phyloP scores from a whole-genome alignment of 1,140 invertebrate species.

The Brachionus manjavacas region DNA sequence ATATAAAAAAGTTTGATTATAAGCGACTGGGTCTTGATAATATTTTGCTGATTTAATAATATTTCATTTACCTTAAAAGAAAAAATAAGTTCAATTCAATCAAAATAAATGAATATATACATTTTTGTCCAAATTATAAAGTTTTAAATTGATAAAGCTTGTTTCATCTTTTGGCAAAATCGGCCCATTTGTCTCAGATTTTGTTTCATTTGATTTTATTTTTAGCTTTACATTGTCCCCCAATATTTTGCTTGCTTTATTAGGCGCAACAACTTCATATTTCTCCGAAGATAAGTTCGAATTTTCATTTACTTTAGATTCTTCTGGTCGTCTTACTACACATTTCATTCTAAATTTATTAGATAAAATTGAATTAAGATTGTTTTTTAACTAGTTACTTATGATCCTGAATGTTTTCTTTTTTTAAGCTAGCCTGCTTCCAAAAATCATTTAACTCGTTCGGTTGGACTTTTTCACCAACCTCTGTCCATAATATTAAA shows the following conservation, averaged over 20 bases:
- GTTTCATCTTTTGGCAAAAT: neutral
- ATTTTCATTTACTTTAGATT: neutral
- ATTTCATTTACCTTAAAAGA: constrained; percentile 22
- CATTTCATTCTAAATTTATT: constrained; percentile 4
- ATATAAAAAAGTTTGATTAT: neutral
- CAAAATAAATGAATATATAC: neutral
- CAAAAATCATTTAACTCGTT: constrained; percentile 35
- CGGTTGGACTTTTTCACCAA: neutral
- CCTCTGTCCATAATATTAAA: constrained; percentile 33
- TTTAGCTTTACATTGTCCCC: neutral
- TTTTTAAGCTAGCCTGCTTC: constrained; percentile 23
- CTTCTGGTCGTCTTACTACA: neutral
- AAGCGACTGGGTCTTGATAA: neutral
- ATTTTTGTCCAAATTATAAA: constrained; percentile 26
- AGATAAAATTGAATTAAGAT: neutral
- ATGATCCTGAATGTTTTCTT: constrained; percentile 20
- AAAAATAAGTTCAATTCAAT: neutral
- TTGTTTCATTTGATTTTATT: neutral
- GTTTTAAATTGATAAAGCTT: constrained; percentile 2
- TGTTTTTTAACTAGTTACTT: neutral
- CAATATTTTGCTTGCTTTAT: constrained; percentile 15
- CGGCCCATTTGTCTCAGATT: neutral
- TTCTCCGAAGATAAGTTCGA: neutral
- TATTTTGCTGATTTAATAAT: constrained; percentile 17
- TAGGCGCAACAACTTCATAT: neutral